Base-by-base conservation (phyloP, 1,140 invertebrate species). In the Macrobrachium nipponense region DNA sequence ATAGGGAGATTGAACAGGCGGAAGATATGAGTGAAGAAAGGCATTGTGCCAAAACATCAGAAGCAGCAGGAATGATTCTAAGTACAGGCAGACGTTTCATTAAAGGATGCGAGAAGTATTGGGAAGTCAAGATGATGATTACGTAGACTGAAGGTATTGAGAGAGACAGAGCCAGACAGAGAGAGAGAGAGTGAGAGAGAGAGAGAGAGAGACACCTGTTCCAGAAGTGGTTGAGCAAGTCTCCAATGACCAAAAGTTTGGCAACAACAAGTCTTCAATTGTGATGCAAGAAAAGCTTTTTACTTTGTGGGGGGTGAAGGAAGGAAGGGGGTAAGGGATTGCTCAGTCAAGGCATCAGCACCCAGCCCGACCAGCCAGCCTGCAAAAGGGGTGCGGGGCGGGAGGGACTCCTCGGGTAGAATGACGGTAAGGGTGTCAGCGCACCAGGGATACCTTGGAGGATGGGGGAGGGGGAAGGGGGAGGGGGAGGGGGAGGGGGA, bases 171-270 rank as follows among this genome's bases (percentile, higher is more conserved):
- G 59, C 0, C 18, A 59, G 36, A n/a, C 23, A n/a, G n/a, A 61
- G 76, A 60, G 59, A n/a, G 51, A 61, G 76, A 60, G 76, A 36
- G n/a, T 18, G 58, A n/a, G 76, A 58, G n/a, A 36, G 76, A 51
- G 36, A 61, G 76, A 61, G n/a, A 59, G 59, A 59, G 59, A 79
- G 76, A 36, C 27, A 36, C 27, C 27, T 36, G 27, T 36, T 36
- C 27, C 27, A 36, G 27, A 36, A 36, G 27, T 36, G 27, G 27
- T 36, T 36, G 27, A 36, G 27, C 27, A 36, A 36, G 27, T 36
- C 27, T 36, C 27, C 27, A 36, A 36, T 36, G 27, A 36, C 27
- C 27, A 36, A 36, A 36, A 36, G 36, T 27, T 15, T 20, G 15
- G 59, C 51, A 79, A 15, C 23, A 27, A 15, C n/a, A 60, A 23